Conservation (phyloP, 2,888 invertebrate genomes). For the Pachycephus smyrnensis region DNA sequence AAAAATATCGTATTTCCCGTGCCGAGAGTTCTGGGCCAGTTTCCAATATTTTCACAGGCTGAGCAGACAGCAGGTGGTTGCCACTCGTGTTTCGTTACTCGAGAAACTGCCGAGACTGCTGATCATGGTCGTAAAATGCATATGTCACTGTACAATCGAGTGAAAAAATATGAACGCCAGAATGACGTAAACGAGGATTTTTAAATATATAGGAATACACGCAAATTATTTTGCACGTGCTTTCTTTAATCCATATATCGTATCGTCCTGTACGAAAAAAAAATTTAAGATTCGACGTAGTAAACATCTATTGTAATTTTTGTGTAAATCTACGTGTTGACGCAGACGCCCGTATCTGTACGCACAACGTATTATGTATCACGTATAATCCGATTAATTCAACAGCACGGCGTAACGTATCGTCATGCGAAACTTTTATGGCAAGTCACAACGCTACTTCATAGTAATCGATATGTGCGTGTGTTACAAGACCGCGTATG, state of each 20-base stretch:
- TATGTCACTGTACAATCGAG: not conserved
- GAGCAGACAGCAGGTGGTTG: slow-evolving; percentile 20
- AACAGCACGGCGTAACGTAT: not conserved
- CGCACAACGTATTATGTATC: not conserved
- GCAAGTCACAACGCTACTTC: not conserved
- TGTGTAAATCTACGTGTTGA: not conserved
- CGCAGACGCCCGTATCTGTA: not conserved
- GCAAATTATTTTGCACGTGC: not conserved
- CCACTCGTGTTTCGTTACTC: slow-evolving; percentile 16
- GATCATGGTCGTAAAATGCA: not conserved
- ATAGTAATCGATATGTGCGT: not conserved
- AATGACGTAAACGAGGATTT: not conserved
- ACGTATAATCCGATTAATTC: not conserved
- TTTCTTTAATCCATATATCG: not conserved
- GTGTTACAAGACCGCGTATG: not conserved
- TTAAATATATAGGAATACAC: not conserved
- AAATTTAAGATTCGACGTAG: not conserved
- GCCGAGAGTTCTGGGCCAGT: not conserved
- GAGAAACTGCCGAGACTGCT: slow-evolving; percentile 5
- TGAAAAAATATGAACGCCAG: not conserved
- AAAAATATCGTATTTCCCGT: slow-evolving; percentile 22
- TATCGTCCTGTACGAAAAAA: not conserved
- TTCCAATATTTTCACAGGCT: slow-evolving; percentile 11
- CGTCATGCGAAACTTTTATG: not conserved
- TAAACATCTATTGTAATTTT: not conserved